A percentile compares a stretch with the other conserved stretches of the same genome.
These are phyloP conservation scores for Mustela lutreola DNA, from an alignment of 2,113 vertebrate species.

Conservation along the genomic window DNA sequence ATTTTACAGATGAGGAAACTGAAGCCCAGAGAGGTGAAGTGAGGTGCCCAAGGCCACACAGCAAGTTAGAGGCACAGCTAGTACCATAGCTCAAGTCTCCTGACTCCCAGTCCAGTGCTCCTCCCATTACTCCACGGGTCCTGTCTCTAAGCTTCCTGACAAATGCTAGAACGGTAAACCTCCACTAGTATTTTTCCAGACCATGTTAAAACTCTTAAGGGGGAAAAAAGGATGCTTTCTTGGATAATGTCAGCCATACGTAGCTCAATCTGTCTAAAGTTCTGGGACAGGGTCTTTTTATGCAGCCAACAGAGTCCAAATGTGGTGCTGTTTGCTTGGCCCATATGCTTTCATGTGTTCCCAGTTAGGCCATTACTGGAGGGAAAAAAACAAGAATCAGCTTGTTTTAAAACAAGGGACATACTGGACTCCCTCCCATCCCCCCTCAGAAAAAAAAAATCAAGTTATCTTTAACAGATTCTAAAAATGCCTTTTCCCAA, in stretches of 20 bases:
- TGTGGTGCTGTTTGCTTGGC: slow-evolving; percentile 85
- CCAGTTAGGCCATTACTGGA: slow-evolving; percentile 87
- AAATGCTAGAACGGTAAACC: slow-evolving; percentile 86
- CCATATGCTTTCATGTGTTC: slow-evolving; percentile 87
- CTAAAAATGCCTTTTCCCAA: slow-evolving; percentile 93
- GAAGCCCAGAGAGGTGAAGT: slow-evolving; percentile 85
- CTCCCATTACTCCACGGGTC: slow-evolving; percentile 82
- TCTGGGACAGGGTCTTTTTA: slow-evolving; percentile 86
- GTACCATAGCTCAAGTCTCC: slow-evolving; percentile 82
- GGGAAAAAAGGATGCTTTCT: slow-evolving; percentile 77
- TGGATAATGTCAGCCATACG: slow-evolving; percentile 87
- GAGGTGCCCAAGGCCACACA: slow-evolving; percentile 84
- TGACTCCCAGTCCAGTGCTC: slow-evolving; percentile 83
- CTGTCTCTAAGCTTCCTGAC: slow-evolving; percentile 83
- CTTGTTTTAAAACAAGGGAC: slow-evolving; percentile 90
- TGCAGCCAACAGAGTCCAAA: slow-evolving; percentile 87
- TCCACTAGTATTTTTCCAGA: slow-evolving; percentile 83
- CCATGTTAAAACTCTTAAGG: slow-evolving; percentile 81
- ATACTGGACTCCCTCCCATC: slow-evolving; percentile 86
- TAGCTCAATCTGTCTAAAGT: slow-evolving; percentile 84
- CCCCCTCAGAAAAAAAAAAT: slow-evolving; percentile 83
- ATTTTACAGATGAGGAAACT: slow-evolving; percentile 86
- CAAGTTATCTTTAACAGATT: slow-evolving; percentile 92
- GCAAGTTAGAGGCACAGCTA: slow-evolving; percentile 84
- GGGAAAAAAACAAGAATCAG: slow-evolving; percentile 88